Evolutionary conservation across 2,113 vertebrate genomes (phyloP), one percentile per base, ranked within the genome.

Genomic region (Cyanistes caeruleus): DNA sequence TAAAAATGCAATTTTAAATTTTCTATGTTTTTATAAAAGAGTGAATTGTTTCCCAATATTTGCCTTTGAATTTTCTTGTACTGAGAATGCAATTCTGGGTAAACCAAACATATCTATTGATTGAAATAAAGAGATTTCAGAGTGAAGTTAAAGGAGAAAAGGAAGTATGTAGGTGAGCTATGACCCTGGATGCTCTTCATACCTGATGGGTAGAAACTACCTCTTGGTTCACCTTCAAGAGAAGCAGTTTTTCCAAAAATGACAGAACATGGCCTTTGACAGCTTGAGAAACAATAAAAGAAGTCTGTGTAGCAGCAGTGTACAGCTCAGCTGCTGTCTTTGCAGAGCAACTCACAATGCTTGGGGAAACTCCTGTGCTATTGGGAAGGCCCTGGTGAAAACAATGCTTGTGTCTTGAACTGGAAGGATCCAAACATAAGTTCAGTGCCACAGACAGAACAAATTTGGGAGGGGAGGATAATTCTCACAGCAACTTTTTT

Each of bases 201-300:
- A 13, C 8, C 14, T 2, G 0, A 0, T 3, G 16, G 6, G 8
- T 21, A 55, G 20, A 13, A 90, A 30, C 5, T 44, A 4, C 23
- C 20, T 77, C 46, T 51, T 63, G 65, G 27, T 7, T 82, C 27
- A 33, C 19, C 11, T 16, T 49, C n/a, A 79, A 70, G 24, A 65
- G 37, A 79, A 86, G 15, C 15, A 30, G 5, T 15, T 53, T 91
- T 52, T 59, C 46, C 7, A 76, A 68, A 63, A 63, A 15, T n/a
- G 9, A 14, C n/a, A 41, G 63, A 80, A 68, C 2, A 3, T 28
- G 21, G 35, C 7, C 48, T 65, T 49, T 63, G 63, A 11, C 22
- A 91, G 21, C 22, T 41, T 1, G 3, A 70, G 27, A 56, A 86
- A 16, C 33, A 53, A 23, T 18, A 39, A 21, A 82, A 69, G 8